Evolutionary conservation across 2,797 vertebrate genomes (phyloP).

Genomic region (Pachyuromys duprasi): DNA sequence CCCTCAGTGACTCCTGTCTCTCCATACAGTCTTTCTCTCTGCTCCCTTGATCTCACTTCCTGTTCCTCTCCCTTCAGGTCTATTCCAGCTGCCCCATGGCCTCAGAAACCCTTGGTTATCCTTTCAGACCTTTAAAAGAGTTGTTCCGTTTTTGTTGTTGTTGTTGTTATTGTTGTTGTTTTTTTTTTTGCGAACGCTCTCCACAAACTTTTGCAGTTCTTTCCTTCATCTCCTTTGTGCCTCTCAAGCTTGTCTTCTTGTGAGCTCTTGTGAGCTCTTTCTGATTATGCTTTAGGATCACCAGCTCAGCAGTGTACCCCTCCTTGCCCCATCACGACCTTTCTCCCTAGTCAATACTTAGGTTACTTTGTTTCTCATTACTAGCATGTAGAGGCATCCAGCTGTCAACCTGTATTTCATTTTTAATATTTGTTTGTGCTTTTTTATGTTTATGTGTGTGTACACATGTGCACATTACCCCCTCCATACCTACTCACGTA

Average conservation of each 20-base stretch:
- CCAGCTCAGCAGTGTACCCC: background rate
- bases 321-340: background rate
- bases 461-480: background rate
- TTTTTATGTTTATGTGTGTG: background rate
- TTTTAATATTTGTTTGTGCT: background rate
- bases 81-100: background rate
- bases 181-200: background rate
- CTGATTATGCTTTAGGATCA: background rate
- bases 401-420: background rate
- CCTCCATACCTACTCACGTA: no score
- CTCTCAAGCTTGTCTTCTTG: background rate
- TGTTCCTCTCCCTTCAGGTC: fast-evolving
- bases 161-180: no score
- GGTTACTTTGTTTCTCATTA: background rate
- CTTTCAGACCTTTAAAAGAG: background rate
- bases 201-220: no score
- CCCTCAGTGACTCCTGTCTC: background rate
- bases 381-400: background rate
- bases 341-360: background rate
- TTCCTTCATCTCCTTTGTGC: background rate
- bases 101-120: background rate
- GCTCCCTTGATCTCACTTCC: background rate
- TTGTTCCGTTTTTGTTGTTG: background rate
- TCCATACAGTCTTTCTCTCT: background rate
- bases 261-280: background rate